phyloP scores from a whole-genome alignment of 2,113 vertebrate species.

The Melanerpes formicivorus region DNA sequence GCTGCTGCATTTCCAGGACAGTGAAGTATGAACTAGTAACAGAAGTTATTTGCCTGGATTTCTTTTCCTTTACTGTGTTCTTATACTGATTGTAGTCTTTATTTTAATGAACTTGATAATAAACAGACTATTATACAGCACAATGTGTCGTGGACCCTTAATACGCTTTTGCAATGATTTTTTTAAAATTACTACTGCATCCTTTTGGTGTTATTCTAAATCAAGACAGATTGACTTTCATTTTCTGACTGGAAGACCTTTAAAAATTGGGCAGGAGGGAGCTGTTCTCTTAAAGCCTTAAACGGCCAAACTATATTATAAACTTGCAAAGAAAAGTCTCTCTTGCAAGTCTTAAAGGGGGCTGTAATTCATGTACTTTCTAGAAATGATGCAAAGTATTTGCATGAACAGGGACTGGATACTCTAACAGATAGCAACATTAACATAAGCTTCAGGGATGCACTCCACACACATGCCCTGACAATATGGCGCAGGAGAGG shows the following conservation, averaged over 20 bases:
- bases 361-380: background rate
- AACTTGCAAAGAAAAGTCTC: background rate
- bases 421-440: background rate
- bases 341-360: background rate
- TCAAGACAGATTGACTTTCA: background rate
- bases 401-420: background rate
- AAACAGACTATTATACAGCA: no score
- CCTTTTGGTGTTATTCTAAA: background rate
- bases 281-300: background rate
- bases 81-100: background rate
- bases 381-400: background rate
- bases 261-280: background rate
- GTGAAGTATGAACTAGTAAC: background rate
- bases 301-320: background rate
- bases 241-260: background rate
- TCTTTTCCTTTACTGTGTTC: background rate
- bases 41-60: background rate
- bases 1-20: background rate
- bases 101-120: no score
- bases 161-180: background rate
- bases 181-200: background rate
- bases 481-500: background rate
- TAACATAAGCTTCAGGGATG: background rate
- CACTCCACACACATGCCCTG: background rate
- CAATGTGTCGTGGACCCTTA: background rate